Base-by-base conservation (phyloP, 2,797 vertebrate species). In the Micropoecilia bifurca region DNA sequence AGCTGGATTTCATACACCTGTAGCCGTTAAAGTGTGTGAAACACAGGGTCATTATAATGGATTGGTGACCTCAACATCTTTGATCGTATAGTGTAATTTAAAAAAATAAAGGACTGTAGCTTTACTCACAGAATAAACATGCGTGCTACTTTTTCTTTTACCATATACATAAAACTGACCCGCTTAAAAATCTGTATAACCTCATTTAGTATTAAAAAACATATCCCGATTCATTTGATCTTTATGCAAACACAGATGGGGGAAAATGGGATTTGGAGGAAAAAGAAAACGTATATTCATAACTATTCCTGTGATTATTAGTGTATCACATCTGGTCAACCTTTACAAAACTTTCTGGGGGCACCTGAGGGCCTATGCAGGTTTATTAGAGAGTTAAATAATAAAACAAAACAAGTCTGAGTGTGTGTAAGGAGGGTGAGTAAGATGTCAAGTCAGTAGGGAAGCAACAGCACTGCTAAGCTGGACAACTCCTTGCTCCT, bases 371-470 rank as follows among this genome's bases (percentile, higher is more conserved):
- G 33, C 33, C 61, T 61, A 75, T n/a, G 7, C 22, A 73, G 74
- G 50, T 76, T 48, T 1, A 73, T n/a, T 33, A 68, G 30, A 76
- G 5, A 0, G 8, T 41, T 43, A 68, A 68, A 25, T 48, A 69
- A 63, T 82, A 69, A 78, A 78, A 80, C 88, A 88, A 74, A 83
- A 45, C 4, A 80, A 80, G 84, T 57, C 80, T 66, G 9, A 9
- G 16, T 43, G n/a, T 75, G 66, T 75, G 86, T 80, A 57, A 73
- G 20, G 71, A 6, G 22, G 22, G 36, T 25, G 78, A 72, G 76
- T 74, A 77, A 68, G 74, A 74, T 63, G 75, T 88, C 85, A 87
- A 63, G 75, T 88, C 82, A 82, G 28, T 75, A 75, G 79, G 81
- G 79, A 59, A 76, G 57, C 76, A 72, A 45, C 45, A 78, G 46